phyloP scores from a whole-genome alignment of 2,797 vertebrate genomes.

The Staurois parvus region DNA sequence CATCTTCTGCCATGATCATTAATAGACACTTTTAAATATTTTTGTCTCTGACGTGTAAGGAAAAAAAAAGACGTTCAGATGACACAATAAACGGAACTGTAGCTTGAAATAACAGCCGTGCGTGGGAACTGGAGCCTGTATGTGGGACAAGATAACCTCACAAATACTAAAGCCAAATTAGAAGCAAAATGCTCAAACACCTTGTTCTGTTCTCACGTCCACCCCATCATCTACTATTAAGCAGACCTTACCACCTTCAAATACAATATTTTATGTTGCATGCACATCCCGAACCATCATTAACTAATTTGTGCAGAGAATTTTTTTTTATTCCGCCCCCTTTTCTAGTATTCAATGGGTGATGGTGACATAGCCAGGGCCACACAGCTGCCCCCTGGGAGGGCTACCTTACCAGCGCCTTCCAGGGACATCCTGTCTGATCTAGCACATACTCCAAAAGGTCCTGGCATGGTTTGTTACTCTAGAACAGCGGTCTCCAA shows the following conservation, averaged over 20 bases:
- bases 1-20: background rate
- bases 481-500: too few relatives aligned
- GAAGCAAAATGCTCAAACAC: background rate
- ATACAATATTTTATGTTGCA: too few relatives aligned
- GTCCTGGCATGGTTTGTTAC: too few relatives aligned
- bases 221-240: background rate
- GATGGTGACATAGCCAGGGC: too few relatives aligned
- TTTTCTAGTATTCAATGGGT: too few relatives aligned
- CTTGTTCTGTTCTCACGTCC: conserved; percentile 5
- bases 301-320: too few relatives aligned
- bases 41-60: background rate
- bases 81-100: conserved; percentile 33
- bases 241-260: background rate
- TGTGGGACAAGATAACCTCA: conserved; percentile 32
- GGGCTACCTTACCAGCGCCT: too few relatives aligned
- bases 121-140: conserved; percentile 23
- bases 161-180: background rate
- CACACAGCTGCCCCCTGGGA: too few relatives aligned
- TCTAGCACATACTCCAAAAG: too few relatives aligned
- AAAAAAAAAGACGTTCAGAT: background rate
- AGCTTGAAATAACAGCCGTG: background rate
- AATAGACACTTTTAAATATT: background rate
- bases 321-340: too few relatives aligned
- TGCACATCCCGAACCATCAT: too few relatives aligned
- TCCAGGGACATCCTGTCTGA: too few relatives aligned